These are phyloP conservation scores for Peromyscus maniculatus DNA, from an alignment of 2,113 vertebrate genomes.

Conservation along the genomic window DNA sequence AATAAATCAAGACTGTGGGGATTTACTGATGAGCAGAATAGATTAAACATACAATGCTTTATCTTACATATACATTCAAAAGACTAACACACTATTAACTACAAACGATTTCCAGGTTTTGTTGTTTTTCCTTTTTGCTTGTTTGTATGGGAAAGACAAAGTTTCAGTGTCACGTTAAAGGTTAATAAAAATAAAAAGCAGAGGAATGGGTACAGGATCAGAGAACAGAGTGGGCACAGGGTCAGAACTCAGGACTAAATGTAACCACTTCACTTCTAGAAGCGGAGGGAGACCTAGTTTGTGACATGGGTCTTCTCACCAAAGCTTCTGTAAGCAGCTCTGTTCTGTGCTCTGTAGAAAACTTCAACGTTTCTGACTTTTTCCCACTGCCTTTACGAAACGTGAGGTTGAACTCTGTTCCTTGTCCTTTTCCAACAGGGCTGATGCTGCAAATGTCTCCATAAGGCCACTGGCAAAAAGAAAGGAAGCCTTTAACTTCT, in stretches of 20 bases:
- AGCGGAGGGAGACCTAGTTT: slow-evolving; percentile 17
- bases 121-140: neutral
- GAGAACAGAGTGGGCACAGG: neutral
- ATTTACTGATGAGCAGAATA: neutral
- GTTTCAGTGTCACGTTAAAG: slow-evolving; percentile 33
- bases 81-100: slow-evolving; percentile 8
- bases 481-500: slow-evolving; percentile 61
- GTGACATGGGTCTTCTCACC: slow-evolving; percentile 87
- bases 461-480: slow-evolving; percentile 95
- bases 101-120: neutral
- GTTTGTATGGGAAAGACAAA: neutral
- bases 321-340: slow-evolving; percentile 98
- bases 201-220: neutral
- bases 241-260: slow-evolving; percentile 3
- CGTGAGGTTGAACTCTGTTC: slow-evolving; percentile 98
- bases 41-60: slow-evolving; percentile 13
- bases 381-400: slow-evolving; percentile 98
- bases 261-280: slow-evolving; percentile 28
- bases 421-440: slow-evolving; percentile 98
- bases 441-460: slow-evolving; percentile 98
- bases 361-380: slow-evolving; percentile 99
- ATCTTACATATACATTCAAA: neutral
- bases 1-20: neutral
- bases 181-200: neutral
- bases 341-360: slow-evolving; percentile 99